phyloP scores from a whole-genome alignment of 2,888 invertebrate genomes.

The Tillus elongatus region DNA sequence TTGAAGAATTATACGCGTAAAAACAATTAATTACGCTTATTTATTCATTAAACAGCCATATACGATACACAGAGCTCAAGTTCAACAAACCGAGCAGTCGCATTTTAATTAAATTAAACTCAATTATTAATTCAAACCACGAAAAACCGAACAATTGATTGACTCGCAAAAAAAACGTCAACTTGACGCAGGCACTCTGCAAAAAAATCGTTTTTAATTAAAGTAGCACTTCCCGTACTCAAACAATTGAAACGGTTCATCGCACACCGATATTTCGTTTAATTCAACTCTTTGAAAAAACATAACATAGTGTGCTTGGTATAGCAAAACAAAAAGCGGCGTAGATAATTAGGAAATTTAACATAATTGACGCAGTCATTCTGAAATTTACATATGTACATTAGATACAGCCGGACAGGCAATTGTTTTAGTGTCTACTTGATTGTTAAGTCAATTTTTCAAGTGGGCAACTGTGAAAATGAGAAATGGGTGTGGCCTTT shows the following conservation, averaged over 20 bases:
- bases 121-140: too few species aligned
- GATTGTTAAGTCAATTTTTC: constrained; percentile 32
- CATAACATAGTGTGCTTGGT: constrained; percentile 22
- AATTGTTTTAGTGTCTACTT: constrained; percentile 14
- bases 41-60: too few species aligned
- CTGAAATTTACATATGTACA: constrained; percentile 37
- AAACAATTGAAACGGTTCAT: constrained; percentile 24
- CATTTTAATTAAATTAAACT: too few species aligned
- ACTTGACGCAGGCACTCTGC: too few species aligned
- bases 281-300: constrained; percentile 16
- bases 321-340: constrained; percentile 21
- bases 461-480: constrained; percentile 32
- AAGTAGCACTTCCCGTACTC: constrained; percentile 21
- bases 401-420: constrained; percentile 34
- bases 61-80: too few species aligned
- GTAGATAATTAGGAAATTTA: constrained; percentile 35
- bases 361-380: constrained; percentile 35
- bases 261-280: constrained; percentile 20
- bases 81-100: too few species aligned
- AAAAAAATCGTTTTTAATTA: too few species aligned
- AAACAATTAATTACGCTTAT: too few species aligned
- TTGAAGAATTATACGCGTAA: too few species aligned
- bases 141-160: too few species aligned
- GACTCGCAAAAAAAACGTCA: too few species aligned
- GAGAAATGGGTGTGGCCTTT: constrained; percentile 40